Evolutionary conservation across 2,888 invertebrate genomes (phyloP), one percentile per base, ranked within the genome.

Genomic region (Rhagophthalmus giganteus): DNA sequence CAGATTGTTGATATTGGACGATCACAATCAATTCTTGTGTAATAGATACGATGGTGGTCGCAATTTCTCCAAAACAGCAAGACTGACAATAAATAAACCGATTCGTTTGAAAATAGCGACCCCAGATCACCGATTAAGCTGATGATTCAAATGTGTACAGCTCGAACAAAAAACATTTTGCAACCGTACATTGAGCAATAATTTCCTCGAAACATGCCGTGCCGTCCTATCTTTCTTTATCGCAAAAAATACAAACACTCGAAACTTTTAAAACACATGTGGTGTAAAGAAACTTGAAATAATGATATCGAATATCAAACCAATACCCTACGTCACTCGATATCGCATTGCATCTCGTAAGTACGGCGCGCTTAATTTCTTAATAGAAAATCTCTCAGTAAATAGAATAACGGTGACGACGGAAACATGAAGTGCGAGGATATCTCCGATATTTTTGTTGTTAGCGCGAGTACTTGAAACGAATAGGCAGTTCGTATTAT

Each of bases 311-410:
- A 25, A 16, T 45, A 38, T 37, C 38, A 42, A 25, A 28, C 31
- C 37, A 9, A 3, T 20, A 28, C 14, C 25, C 26, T 20, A 50
- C 44, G 37, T 50, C 32, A 44, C 20, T 20, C 33, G 32, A 32
- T 50, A 39, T 50, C 42, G 15, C 31, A 14, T 45, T 50, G 44
- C 50, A 48, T 40, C 42, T 49, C 24, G 7, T 14, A 15, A 10
- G 37, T 25, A 32, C 12, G 16, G 20, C 26, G 30, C n/a, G 31
- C 34, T 44, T 30, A 15, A 3, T 20, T 27, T 35, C 16, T 41
- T 28, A 24, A 16, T 26, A 45, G 34, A 35, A 35, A 45, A 32
- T 7, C 20, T 11, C 10, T 6, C 25, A 25, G 26, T 24, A 37
- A 24, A 26, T 11, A 20, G 1, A 12, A 24, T 8, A 20, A 20